Evolutionary conservation across 1,140 invertebrate species (phyloP), one percentile per base, ranked within the genome.

Genomic region (Micrasema minimum): DNA sequence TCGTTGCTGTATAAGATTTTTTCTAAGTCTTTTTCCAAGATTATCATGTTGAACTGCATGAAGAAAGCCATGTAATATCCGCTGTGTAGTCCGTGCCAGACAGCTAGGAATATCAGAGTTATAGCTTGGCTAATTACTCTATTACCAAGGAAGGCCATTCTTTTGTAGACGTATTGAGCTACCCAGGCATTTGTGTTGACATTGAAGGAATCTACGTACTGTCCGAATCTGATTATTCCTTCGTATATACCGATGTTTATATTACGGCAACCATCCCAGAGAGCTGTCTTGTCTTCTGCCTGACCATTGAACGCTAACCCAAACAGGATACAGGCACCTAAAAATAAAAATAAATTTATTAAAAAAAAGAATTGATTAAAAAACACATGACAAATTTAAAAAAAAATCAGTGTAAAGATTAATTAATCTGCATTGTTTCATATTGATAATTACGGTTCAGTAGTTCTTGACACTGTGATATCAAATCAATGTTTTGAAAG

Each of bases 151-250:
- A 98, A 98, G 78, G 92, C 93, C 11, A 98, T 82, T 11, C 96
- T 85, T 80, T 98, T 98, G 80, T 96, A 98, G 41, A 98, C 85
- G 78, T 99, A 97, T 82, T 95, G 90, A 0, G 91, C 90, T 55
- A 94, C 92, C 93, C 96, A 98, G 22, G 90, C 85, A 82, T 98
- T 98, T 0, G 96, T 98, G 78, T 97, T 97, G 61, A 92, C 92
- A 80, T 98, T 98, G 79, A 98, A 98, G 9, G 93, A 92, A 68
- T 89, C 83, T 53, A 98, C 93, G 76, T 95, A 91, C 76, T 96
- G 90, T 67, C 90, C 90, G 81, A 97, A 95, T 50, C 90, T 90
- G 1, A 90, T 90, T 2, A 91, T 88, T 23, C 87, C 89, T 83
- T 97, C 95, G 77, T 93, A 93, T 0, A 89, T 82, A 22, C 81